phyloP scores from a whole-genome alignment of 2,888 invertebrate species.

The Lasioglossum vierecki region DNA sequence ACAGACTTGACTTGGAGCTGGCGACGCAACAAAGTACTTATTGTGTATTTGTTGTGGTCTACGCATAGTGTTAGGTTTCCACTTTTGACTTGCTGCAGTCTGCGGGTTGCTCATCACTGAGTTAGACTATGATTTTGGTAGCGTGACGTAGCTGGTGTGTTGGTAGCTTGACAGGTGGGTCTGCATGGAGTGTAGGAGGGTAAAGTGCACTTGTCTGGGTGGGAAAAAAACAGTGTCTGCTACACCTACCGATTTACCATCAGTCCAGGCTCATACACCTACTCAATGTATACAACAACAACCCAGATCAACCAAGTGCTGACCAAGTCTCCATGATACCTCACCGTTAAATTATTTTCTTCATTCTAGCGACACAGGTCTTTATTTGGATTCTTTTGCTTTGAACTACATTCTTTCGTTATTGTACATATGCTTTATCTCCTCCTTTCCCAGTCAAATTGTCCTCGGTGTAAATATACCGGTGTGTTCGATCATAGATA shows the following conservation, averaged over 20 bases:
- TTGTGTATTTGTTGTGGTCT: too few species aligned
- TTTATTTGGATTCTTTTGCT: constrained; percentile 78
- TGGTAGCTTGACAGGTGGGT: constrained; percentile 90
- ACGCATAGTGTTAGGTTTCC: too few species aligned
- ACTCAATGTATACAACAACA: constrained; percentile 80
- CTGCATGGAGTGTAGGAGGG: constrained; percentile 89
- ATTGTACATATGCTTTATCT: constrained; percentile 17
- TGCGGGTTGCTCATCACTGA: too few species aligned
- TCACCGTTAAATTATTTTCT: constrained; percentile 64
- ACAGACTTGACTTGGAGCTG: too few species aligned
- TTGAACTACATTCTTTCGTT: constrained; percentile 40
- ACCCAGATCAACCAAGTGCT: constrained; percentile 79
- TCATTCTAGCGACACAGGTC: constrained; percentile 76
- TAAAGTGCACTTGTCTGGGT: constrained; percentile 87
- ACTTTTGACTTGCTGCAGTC: too few species aligned
- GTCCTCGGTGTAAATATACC: neutral
- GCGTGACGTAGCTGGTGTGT: constrained; percentile 86
- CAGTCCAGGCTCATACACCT: constrained; percentile 75
- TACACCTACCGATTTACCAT: constrained; percentile 71
- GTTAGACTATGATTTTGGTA: constrained; percentile 48
- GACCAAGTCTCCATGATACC: constrained; percentile 64
- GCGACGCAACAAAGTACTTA: too few species aligned
- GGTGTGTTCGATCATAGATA: constrained; percentile 2
- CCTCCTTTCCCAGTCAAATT: neutral
- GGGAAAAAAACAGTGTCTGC: constrained; percentile 78